A percentile compares a stretch with the other conserved stretches of the same genome.
Evolutionary conservation across 2,888 invertebrate genomes (phyloP).

Genomic region (Dorcus hopei): DNA sequence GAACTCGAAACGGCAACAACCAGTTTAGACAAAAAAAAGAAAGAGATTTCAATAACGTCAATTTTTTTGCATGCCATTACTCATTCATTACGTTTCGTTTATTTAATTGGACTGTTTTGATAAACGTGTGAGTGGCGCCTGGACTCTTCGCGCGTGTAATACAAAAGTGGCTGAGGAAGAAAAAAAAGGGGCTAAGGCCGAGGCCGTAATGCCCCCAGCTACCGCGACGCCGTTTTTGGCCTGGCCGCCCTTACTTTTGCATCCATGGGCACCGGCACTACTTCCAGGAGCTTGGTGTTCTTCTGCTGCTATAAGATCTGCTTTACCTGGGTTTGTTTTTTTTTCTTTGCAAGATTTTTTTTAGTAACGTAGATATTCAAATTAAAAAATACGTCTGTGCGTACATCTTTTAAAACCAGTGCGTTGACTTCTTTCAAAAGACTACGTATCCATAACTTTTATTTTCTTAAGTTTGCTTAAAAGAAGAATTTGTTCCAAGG

Average conservation of each 20-base stretch:
- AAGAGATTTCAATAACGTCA: too few species aligned
- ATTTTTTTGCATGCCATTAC: too few species aligned
- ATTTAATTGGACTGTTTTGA: too few species aligned
- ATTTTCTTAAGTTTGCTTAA: too few species aligned
- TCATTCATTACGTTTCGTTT: too few species aligned
- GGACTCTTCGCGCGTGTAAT: too few species aligned
- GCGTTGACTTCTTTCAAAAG: too few species aligned
- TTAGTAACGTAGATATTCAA: neutral
- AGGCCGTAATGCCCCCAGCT: conserved; percentile 26
- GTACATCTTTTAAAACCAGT: too few species aligned
- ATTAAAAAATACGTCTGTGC: neutral
- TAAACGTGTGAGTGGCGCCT: too few species aligned
- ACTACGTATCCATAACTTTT: too few species aligned
- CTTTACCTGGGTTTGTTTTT: conserved; percentile 67
- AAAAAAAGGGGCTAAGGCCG: conserved; percentile 31
- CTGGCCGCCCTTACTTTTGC: conserved; percentile 72
- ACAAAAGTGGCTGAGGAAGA: conserved; percentile 46
- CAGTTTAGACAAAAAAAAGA: neutral
- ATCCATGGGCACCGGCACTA: conserved; percentile 72
- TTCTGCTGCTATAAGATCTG: conserved; percentile 65
- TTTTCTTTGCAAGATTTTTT: conserved; percentile 1
- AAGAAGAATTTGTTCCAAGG: too few species aligned
- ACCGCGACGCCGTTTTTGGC: conserved; percentile 61
- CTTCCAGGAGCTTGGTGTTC: conserved; percentile 65
- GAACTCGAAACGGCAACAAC: conserved; percentile 3